A percentile compares a stretch with the other conserved stretches of the same genome.
phyloP scores from a whole-genome alignment of 2,888 invertebrate genomes.

The Noctua janthina region DNA sequence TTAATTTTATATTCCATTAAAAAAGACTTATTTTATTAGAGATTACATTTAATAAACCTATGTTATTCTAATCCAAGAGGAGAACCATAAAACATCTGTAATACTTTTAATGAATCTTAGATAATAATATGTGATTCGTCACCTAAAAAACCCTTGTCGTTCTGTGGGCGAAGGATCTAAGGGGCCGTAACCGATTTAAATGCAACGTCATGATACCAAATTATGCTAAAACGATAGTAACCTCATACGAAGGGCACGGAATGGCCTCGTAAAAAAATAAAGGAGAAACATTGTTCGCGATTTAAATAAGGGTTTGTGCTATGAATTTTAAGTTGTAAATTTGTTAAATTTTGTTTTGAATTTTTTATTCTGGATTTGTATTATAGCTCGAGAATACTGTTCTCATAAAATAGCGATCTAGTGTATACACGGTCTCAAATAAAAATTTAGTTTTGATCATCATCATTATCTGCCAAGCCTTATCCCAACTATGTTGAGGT shows the following conservation, averaged over 20 bases:
- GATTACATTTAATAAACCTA: not conserved
- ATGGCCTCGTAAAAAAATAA: conserved; percentile 54
- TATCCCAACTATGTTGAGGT: too few species aligned
- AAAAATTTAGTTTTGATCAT: too few species aligned
- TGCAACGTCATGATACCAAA: conserved; percentile 63
- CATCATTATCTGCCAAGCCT: too few species aligned
- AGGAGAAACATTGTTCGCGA: conserved; percentile 35
- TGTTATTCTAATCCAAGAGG: not conserved
- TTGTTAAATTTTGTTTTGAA: conserved; percentile 1
- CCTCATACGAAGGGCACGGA: conserved; percentile 26
- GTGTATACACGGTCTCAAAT: not conserved
- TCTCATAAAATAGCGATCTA: not conserved
- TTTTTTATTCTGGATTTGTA: not conserved
- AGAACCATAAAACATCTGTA: not conserved
- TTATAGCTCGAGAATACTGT: not conserved
- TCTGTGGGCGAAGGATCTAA: conserved; percentile 12
- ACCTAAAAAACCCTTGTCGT: conserved; percentile 16
- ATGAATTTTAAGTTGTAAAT: conserved; percentile 55
- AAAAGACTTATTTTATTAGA: too few species aligned
- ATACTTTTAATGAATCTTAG: not conserved
- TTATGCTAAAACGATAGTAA: conserved; percentile 55
- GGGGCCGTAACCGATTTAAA: conserved; percentile 52
- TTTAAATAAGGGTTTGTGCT: conserved; percentile 25
- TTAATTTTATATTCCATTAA: too few species aligned
- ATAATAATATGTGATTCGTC: conserved; percentile 2